A percentile compares a stretch with the other conserved stretches of the same genome.
phyloP scores from a whole-genome alignment of 2,888 invertebrate species.

The Melinaea menophilus region DNA sequence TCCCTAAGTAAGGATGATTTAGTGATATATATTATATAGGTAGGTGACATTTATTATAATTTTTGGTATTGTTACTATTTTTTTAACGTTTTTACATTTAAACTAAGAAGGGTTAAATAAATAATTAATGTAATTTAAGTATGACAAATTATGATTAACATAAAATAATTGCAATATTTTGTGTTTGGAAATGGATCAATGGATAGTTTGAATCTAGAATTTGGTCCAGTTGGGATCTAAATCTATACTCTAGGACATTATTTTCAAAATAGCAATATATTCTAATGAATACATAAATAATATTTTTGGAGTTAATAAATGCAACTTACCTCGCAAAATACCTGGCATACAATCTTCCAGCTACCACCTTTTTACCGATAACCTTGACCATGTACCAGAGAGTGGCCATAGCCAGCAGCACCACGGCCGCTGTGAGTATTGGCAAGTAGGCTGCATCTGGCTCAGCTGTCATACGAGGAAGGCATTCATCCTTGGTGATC shows the following conservation, averaged over 20 bases:
- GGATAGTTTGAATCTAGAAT: no score
- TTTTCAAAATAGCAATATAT: no score
- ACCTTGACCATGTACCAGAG: slow-evolving; percentile 71
- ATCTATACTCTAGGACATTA: no score
- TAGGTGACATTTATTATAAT: neutral
- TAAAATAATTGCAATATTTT: no score
- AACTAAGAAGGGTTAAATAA: no score
- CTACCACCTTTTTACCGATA: slow-evolving; percentile 62
- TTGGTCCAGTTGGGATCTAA: no score
- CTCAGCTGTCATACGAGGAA: slow-evolving; percentile 63
- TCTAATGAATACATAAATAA: no score
- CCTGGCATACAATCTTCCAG: slow-evolving; percentile 62
- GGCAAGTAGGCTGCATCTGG: slow-evolving; percentile 70
- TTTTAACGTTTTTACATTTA: no score
- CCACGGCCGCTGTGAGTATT: slow-evolving; percentile 63
- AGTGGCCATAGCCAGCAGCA: slow-evolving; percentile 69
- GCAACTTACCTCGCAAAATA: slow-evolving; percentile 63
- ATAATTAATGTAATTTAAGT: no score
- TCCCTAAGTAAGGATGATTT: slow-evolving; percentile 45
- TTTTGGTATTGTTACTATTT: neutral
- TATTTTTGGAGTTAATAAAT: no score
- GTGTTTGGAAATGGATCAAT: no score
- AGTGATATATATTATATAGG: neutral
- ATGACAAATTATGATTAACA: no score
- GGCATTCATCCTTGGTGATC: slow-evolving; percentile 44